Base-by-base conservation (phyloP, 2,888 invertebrate species). In the Yponomeuta cagnagella region DNA sequence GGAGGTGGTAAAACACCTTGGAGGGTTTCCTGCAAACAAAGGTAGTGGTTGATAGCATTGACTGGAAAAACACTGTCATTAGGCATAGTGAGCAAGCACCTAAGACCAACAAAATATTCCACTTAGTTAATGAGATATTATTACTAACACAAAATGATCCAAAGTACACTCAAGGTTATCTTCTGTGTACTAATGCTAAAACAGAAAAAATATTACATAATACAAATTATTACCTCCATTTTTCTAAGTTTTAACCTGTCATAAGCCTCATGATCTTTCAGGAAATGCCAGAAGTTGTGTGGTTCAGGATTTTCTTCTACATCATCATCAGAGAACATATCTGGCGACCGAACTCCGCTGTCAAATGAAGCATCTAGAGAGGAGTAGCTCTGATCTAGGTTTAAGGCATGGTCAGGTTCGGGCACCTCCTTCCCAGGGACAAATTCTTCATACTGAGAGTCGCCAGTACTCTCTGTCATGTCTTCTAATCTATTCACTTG, bases 1-100 rank as follows among this genome's bases (percentile, higher is more conserved):
- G 96, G 96, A 10, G 96, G 96, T 33, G 96, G 96, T 10, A 95
- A 90, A 0, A 96, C 93, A 1, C 96, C 96, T 74, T 93, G 93
- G 10, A 96, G 84, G 68, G 93, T 93, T 79, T 93, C 93, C 82
- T 95, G 93, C 69, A 94, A 76, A 23, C n/a, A 64, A 23, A 10
- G 10, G 1, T 5, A 4, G 64, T 23, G n/a, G 10, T 15, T 72
- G 64, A 8, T 71, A 75, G 66, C 8, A 67, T 68, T 10, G 48
- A 52, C 5, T 15, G 1, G 5, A 69, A 23, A 10, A 58, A 15
- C 4, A 12, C 12, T 58, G 12, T 58, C 12, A 15, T 15, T 15
- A 58, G 12, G 5, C 43, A 43, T 43, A 43, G 43, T 43, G 43
- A 43, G 43, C 43, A 8, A 43, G 43, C 43, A 43, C 33, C 33